phyloP scores from a whole-genome alignment of 2,113 vertebrate species.

The Mixornis gularis region DNA sequence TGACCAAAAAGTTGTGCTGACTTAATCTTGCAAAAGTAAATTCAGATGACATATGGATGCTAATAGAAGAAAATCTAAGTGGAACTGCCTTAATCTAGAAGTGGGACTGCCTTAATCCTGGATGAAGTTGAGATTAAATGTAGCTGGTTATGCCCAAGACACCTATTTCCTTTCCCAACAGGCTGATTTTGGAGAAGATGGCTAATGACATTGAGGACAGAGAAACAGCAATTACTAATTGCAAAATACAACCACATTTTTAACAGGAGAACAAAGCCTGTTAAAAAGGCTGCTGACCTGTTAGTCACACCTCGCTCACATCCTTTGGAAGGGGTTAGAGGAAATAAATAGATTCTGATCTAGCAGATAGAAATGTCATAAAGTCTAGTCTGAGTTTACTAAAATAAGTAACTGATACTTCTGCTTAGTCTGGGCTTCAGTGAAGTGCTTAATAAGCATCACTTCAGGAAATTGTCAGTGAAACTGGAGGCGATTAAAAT shows the following conservation, averaged over 20 bases:
- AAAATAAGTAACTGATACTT: neutral
- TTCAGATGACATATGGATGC: neutral
- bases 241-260: neutral
- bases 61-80: neutral
- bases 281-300: neutral
- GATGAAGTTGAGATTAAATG: neutral
- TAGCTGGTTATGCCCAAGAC: neutral
- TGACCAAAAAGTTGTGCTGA: neutral
- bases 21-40: neutral
- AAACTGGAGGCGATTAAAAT: neutral
- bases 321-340: neutral
- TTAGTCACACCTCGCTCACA: neutral
- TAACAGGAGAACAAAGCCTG: neutral
- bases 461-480: slow-evolving; percentile 1
- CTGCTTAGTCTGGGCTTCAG: neutral
- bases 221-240: neutral
- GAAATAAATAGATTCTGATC: neutral
- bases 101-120: neutral
- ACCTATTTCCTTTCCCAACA: neutral
- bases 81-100: neutral
- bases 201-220: neutral
- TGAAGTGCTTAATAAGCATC: neutral
- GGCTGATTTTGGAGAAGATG: neutral
- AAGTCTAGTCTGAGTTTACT: neutral
- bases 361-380: neutral